A percentile compares a stretch with the other conserved stretches of the same genome.
Evolutionary conservation across 2,797 vertebrate species (phyloP).

Genomic region (Siniperca undulata): DNA sequence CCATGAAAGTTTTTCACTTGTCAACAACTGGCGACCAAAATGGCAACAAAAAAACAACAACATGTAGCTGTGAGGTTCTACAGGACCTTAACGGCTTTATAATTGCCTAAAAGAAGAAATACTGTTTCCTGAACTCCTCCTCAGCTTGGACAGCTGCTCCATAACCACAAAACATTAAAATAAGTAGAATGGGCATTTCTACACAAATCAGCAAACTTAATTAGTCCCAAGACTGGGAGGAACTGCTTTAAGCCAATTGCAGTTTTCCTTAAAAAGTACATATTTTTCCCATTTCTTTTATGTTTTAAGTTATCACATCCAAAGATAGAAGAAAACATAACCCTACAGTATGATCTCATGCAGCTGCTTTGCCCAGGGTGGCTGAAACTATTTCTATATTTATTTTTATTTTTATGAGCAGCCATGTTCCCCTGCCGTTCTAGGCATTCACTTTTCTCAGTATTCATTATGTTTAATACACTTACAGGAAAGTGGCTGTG

Average conservation of each 20-base stretch:
- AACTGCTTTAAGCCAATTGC: background rate
- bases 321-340: constrained; percentile 40
- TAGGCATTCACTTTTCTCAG: constrained; percentile 43
- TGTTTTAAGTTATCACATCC: constrained; percentile 37
- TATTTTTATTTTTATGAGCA: constrained; percentile 56
- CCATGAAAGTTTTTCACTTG: constrained; percentile 9
- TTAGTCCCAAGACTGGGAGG: constrained; percentile 37
- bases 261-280: background rate
- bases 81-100: constrained; percentile 28
- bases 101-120: constrained; percentile 32
- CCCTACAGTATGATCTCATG: constrained; percentile 48
- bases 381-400: constrained; percentile 45
- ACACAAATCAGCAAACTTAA: constrained; percentile 30
- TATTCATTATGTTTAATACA: constrained; percentile 65
- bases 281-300: background rate
- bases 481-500: constrained; percentile 66
- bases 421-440: constrained; percentile 30
- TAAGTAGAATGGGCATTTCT: constrained; percentile 26
- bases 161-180: constrained; percentile 24
- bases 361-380: constrained; percentile 26
- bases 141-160: constrained; percentile 21
- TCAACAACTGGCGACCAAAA: constrained; percentile 10
- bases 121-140: constrained; percentile 27
- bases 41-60: background rate
- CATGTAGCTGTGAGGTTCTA: constrained; percentile 9